These are phyloP conservation scores for Thalassaphorura encarpata DNA, from an alignment of 1,140 invertebrate species.

Conservation along the genomic window DNA sequence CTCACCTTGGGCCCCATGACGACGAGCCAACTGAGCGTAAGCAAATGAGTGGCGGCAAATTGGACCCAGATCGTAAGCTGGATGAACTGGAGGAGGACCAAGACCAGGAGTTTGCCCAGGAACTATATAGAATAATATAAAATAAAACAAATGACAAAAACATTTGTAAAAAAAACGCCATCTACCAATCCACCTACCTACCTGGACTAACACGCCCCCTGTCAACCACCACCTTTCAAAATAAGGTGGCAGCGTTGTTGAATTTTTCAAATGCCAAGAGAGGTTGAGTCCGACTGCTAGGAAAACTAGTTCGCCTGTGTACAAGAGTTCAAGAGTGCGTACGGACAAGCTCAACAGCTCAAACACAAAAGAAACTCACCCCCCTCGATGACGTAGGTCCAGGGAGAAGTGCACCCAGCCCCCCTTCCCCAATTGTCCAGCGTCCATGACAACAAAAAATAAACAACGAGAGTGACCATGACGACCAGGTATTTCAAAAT, in stretches of 20 bases:
- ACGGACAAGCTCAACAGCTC: not conserved
- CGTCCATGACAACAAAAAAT: constrained; percentile 63
- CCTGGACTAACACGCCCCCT: not conserved
- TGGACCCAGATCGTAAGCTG: no score
- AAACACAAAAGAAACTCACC: not conserved
- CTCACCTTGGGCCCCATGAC: no score
- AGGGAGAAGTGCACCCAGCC: not conserved
- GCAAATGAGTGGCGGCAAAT: no score
- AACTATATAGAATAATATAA: no score
- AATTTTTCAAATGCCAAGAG: not conserved
- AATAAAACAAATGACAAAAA: no score
- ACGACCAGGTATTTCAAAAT: constrained; percentile 65
- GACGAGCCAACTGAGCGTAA: no score
- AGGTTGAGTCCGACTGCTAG: not conserved
- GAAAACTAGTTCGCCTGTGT: not conserved
- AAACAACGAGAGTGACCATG: constrained; percentile 64
- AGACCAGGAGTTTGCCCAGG: no score
- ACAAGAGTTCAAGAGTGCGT: not conserved
- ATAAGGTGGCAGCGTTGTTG: not conserved
- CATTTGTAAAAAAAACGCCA: no score
- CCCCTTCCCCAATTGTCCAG: no score
- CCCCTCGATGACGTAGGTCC: not conserved
- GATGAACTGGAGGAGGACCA: no score
- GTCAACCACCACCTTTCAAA: not conserved
- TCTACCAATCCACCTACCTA: not conserved